These are phyloP conservation scores for Hycleus phaleratus DNA, from an alignment of 1,140 invertebrate species.

Conservation along the genomic window DNA sequence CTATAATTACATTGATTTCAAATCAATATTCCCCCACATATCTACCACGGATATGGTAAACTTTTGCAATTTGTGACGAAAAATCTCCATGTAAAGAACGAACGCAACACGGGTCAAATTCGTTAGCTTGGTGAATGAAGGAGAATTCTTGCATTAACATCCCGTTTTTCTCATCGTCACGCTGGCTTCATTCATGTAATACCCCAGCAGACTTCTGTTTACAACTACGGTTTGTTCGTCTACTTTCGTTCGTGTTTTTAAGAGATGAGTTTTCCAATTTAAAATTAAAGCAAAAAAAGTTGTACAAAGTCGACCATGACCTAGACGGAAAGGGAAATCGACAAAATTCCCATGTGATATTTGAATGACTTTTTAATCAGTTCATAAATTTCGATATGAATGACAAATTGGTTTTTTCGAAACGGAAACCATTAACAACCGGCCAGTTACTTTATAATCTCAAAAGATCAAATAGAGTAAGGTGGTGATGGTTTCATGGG, in stretches of 20 bases:
- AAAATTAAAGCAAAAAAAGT: slow-evolving; percentile 29
- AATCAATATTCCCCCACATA: too few species aligned
- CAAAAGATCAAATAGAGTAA: too few species aligned
- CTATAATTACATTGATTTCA: too few species aligned
- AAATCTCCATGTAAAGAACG: background rate
- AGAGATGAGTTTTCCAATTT: slow-evolving; percentile 33
- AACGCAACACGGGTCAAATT: slow-evolving; percentile 3
- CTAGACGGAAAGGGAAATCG: slow-evolving; percentile 6
- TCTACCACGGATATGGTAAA: too few species aligned
- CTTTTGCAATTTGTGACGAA: too few species aligned
- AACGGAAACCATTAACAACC: too few species aligned
- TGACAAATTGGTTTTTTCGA: too few species aligned
- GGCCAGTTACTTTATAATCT: too few species aligned
- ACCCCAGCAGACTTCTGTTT: slow-evolving; percentile 6
- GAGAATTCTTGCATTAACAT: background rate
- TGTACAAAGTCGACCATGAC: slow-evolving; percentile 31
- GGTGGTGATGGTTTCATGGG: too few species aligned
- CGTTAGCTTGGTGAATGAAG: slow-evolving; percentile 16
- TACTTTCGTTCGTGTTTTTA: slow-evolving; percentile 27
- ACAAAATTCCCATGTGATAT: too few species aligned
- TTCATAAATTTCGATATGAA: too few species aligned
- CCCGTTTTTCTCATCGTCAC: slow-evolving; percentile 1
- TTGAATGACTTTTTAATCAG: too few species aligned
- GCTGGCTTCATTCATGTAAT: background rate
- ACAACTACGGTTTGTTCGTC: slow-evolving; percentile 14